Evolutionary conservation across 37 sponge, comb jelly and placozoan genomes (phyloP).

Genomic region (Tethya wilhelma): DNA sequence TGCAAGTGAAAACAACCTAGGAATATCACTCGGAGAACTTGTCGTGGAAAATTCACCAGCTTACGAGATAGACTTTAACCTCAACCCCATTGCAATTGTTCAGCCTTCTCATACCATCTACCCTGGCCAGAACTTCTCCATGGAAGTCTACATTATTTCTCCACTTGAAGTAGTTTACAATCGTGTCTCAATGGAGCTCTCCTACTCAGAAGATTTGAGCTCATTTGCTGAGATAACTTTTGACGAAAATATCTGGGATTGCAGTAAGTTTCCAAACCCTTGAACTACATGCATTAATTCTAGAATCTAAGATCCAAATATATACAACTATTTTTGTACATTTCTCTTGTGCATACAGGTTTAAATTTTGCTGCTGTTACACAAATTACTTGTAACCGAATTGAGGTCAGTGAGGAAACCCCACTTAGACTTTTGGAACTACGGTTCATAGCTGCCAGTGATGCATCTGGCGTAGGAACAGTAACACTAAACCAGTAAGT

Average conservation of each 20-base stretch:
- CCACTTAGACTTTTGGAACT: slow-evolving; percentile 33
- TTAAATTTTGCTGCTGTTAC: neutral
- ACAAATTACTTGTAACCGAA: neutral
- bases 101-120: slow-evolving; percentile 43
- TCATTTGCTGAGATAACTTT: slow-evolving; percentile 4
- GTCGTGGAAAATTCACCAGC: slow-evolving; percentile 36
- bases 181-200: neutral
- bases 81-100: neutral
- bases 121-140: slow-evolving; percentile 20
- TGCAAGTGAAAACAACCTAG: neutral
- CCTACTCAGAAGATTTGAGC: neutral
- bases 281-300: too few relatives aligned
- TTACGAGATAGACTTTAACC: neutral
- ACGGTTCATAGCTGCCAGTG: too few relatives aligned
- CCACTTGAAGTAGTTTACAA: slow-evolving; percentile 14
- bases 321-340: neutral
- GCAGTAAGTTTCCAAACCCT: slow-evolving; percentile 38
- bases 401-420: neutral
- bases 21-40: neutral
- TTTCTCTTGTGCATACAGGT: neutral
- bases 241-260: slow-evolving; percentile 20
- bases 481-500: too few relatives aligned
- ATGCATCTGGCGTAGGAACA: too few relatives aligned
- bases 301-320: too few relatives aligned
- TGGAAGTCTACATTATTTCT: slow-evolving; percentile 35